phyloP scores from a whole-genome alignment of 1,140 invertebrate genomes.

The Nasonia giraulti region DNA sequence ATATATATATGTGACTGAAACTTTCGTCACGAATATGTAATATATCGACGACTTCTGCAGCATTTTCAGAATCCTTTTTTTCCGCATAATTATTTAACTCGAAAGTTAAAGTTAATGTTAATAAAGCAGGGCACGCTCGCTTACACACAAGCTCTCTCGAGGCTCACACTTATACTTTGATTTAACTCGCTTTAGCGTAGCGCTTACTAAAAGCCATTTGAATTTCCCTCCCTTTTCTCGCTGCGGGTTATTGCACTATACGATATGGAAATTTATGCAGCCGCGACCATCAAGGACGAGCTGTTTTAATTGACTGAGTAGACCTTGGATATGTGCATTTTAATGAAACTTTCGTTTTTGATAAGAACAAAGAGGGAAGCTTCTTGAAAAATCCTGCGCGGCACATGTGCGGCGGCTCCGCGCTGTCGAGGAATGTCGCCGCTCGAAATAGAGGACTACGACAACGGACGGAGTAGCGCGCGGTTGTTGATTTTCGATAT shows the following conservation, averaged over 20 bases:
- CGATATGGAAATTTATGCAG: neutral
- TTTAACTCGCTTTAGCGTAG: neutral
- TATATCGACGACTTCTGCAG: too few species aligned
- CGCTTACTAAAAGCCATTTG: slow-evolving; percentile 9
- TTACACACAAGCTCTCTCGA: too few species aligned
- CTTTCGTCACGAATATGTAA: too few species aligned
- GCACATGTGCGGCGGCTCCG: neutral
- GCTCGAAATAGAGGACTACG: slow-evolving; percentile 38
- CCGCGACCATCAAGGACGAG: neutral
- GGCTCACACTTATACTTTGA: too few species aligned
- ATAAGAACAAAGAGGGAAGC: too few species aligned
- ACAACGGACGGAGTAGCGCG: neutral
- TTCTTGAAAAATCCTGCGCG: too few species aligned
- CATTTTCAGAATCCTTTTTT: neutral
- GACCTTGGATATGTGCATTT: neutral
- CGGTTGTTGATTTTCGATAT: neutral
- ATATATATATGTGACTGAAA: too few species aligned
- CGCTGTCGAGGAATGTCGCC: slow-evolving; percentile 12
- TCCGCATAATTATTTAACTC: too few species aligned
- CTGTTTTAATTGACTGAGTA: neutral
- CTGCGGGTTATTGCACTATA: neutral
- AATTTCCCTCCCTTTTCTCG: neutral
- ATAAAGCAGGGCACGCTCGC: neutral
- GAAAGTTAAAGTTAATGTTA: too few species aligned
- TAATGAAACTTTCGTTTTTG: neutral